Evolutionary conservation across 2,797 vertebrate species (phyloP), one percentile per base, ranked within the genome.

Genomic region (Takifugu rubripes): DNA sequence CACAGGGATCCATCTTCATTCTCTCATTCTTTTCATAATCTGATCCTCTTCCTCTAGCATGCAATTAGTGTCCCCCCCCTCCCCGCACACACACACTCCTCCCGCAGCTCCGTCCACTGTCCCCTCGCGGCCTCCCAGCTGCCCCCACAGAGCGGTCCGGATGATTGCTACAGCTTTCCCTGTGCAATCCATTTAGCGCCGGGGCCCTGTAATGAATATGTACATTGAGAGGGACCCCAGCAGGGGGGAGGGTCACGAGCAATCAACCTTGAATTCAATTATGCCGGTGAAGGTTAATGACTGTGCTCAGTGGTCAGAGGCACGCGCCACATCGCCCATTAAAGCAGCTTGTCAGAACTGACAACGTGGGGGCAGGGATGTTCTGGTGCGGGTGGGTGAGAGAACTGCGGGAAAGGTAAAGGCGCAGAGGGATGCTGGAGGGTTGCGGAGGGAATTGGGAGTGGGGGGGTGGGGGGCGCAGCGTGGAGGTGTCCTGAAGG

Each of bases 211-310:
- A 98, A 98, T 98, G 95, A 98, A 97, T 98, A 98, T 98, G 96
- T 98, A 98, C 96, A 96, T 96, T 93, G 90, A 90, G 93, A 92
- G 91, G 92, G 94, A 88, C 95, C 94, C 90, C 88, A 69, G 82
- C 66, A 66, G 75, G 74, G 80, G 91, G 90, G 92, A 90, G 94
- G 96, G 95, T 98, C 96, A 95, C 85, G 93, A 93, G 96, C 96
- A 98, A 98, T 98, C 96, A 98, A 98, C 96, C 96, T 98, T 97
- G 94, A 97, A 98, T 98, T 98, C 96, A 98, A 98, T 98, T 98
- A 98, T 80, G 86, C 82, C 89, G 95, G 94, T 96, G 96, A 98
- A 98, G 96, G 96, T 98, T 98, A 98, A 98, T 97, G 96, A 98
- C 94, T 97, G 92, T 84, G 94, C 91, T 91, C 92, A 91, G 92